Evolutionary conservation across 2,888 invertebrate species (phyloP).

Genomic region (Drosophila villosipedis): DNA sequence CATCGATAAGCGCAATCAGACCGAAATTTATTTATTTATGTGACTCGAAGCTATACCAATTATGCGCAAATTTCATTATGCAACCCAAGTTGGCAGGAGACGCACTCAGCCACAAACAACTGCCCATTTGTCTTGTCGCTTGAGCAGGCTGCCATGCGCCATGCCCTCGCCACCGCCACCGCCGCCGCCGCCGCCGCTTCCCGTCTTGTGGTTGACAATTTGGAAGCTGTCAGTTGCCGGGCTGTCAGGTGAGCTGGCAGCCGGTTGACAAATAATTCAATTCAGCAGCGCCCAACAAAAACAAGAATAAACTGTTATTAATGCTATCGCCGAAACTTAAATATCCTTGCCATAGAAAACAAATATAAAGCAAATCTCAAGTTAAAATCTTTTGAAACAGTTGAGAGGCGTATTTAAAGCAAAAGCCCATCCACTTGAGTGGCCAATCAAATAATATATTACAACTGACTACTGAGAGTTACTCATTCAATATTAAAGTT

Average conservation of each 20-base stretch:
- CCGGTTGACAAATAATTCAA: constrained; percentile 62
- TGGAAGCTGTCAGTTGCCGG: constrained; percentile 40
- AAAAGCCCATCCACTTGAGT: neutral
- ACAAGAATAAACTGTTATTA: constrained; percentile 8
- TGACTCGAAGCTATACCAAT: constrained; percentile 29
- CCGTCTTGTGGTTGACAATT: constrained; percentile 29
- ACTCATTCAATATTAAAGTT: neutral
- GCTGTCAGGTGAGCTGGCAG: constrained; percentile 39
- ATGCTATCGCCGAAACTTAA: neutral
- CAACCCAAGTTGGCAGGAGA: constrained; percentile 19
- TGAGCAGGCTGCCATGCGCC: neutral
- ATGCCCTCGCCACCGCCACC: neutral
- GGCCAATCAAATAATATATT: neutral
- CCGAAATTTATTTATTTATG: constrained; percentile 37
- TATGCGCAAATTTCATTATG: constrained; percentile 47
- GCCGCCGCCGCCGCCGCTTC: no score
- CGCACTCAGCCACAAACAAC: constrained; percentile 8
- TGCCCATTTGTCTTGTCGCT: constrained; percentile 26
- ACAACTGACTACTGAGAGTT: neutral
- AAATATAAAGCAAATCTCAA: neutral
- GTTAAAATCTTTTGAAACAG: neutral
- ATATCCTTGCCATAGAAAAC: constrained; percentile 6
- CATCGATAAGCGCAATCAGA: constrained; percentile 66
- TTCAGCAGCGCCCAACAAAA: constrained; percentile 21
- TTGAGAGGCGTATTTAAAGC: neutral